phyloP scores from a whole-genome alignment of 2,113 vertebrate genomes.

The Ploceus nigricollis region DNA sequence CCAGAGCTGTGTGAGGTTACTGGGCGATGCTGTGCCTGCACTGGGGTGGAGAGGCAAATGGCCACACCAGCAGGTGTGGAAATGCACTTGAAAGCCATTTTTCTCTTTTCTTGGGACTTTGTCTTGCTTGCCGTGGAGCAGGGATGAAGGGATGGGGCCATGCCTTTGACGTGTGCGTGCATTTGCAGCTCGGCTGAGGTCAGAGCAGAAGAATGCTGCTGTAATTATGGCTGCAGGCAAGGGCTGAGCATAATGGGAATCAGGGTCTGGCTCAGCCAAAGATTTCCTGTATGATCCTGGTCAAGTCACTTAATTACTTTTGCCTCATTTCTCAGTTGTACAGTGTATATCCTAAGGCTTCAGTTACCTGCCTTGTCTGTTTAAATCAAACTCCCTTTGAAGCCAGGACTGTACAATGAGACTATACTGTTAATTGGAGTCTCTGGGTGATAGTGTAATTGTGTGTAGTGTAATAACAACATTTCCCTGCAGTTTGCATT shows the following conservation, averaged over 20 bases:
- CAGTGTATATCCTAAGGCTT: constrained; percentile 61
- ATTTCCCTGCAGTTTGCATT: constrained; percentile 10
- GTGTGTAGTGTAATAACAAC: constrained; percentile 12
- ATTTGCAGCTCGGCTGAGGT: constrained; percentile 32
- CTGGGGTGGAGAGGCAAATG: accelerated
- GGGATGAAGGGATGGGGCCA: background rate
- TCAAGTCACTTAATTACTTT: constrained; percentile 66
- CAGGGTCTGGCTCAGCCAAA: constrained; percentile 52
- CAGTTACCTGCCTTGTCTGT: constrained; percentile 61
- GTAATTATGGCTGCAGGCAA: constrained; percentile 51
- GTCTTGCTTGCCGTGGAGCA: background rate
- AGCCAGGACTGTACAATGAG: constrained; percentile 28
- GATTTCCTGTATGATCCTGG: constrained; percentile 64
- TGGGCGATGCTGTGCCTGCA: background rate
- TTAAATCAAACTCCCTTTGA: constrained; percentile 61
- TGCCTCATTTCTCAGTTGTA: constrained; percentile 54
- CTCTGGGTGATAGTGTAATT: constrained; percentile 49
- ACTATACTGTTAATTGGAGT: constrained; percentile 50
- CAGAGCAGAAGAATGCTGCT: constrained; percentile 49
- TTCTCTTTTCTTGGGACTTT: background rate
- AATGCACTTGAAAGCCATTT: background rate
- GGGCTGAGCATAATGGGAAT: constrained; percentile 40
- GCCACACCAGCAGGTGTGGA: background rate
- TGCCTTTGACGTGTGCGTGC: background rate
- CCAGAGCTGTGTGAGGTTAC: background rate